These are phyloP conservation scores for Myrmecophaga tridactyla DNA, from an alignment of 2,113 vertebrate genomes.

Conservation along the genomic window DNA sequence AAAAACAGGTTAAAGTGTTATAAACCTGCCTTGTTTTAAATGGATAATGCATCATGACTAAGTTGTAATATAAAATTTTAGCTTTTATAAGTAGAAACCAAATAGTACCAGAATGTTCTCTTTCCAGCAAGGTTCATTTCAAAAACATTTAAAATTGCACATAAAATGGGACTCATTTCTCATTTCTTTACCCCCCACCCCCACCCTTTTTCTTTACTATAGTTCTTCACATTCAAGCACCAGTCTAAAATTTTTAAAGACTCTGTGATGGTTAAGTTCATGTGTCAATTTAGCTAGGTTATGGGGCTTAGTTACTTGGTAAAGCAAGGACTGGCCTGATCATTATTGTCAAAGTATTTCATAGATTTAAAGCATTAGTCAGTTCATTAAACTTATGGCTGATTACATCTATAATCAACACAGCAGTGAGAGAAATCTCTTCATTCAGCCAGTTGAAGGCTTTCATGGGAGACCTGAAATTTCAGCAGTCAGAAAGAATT, in stretches of 20 bases:
- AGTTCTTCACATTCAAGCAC: background rate
- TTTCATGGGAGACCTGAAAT: too few species aligned
- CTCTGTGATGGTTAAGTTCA: too few species aligned
- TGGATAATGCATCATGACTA: background rate
- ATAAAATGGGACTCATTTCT: background rate
- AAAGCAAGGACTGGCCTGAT: too few species aligned
- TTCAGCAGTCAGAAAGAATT: too few species aligned
- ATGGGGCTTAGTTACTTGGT: too few species aligned
- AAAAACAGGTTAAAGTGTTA: background rate
- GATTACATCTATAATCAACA: too few species aligned
- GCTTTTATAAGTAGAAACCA: slow-evolving; percentile 7
- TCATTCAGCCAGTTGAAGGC: too few species aligned
- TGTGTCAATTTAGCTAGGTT: too few species aligned
- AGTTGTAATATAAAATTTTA: background rate
- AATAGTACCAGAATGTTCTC: background rate
- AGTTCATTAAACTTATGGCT: too few species aligned
- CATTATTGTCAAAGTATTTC: too few species aligned
- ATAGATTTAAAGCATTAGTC: too few species aligned
- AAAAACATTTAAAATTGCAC: background rate
- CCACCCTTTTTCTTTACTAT: background rate
- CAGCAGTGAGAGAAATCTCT: too few species aligned
- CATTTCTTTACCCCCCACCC: background rate
- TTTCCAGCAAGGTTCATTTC: background rate
- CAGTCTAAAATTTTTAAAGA: background rate
- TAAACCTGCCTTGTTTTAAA: background rate